Percentiles rank a stretch among this genome's conserved stretches.
Conservation (phyloP, 35 echinoderm and acorn worm genomes). For the Heliocidaris tuberculata region DNA sequence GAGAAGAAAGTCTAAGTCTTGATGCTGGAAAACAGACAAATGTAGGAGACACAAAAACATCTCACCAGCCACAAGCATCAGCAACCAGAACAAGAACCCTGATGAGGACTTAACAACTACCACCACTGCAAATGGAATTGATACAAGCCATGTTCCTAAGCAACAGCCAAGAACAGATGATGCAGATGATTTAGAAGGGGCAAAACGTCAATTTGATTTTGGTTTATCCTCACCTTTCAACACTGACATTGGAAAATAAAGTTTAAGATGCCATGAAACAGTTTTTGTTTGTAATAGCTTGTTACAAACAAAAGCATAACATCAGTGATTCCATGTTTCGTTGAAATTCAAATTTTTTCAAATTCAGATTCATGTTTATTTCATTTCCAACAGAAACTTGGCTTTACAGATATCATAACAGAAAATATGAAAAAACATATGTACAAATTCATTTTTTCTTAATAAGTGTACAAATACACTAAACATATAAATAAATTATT, state of each 20-base stretch:
- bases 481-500: too few relatives aligned
- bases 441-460: too few relatives aligned
- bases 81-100: not conserved
- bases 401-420: too few relatives aligned
- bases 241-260: conserved; percentile 34
- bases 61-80: not conserved
- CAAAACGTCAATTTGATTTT: not conserved
- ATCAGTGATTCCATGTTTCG: too few relatives aligned
- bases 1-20: not conserved
- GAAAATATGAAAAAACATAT: too few relatives aligned
- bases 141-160: not conserved
- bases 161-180: not conserved
- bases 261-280: not conserved
- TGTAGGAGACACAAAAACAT: not conserved
- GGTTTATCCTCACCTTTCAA: not conserved
- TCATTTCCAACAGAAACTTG: too few relatives aligned
- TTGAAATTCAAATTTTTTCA: too few relatives aligned
- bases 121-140: not conserved
- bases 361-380: too few relatives aligned
- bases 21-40: not conserved
- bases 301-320: too few relatives aligned
- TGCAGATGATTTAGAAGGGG: not conserved
- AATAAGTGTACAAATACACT: too few relatives aligned
- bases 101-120: not conserved
- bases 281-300: too few relatives aligned